phyloP scores from a whole-genome alignment of 2,888 invertebrate species.

The Melieria crassipennis region DNA sequence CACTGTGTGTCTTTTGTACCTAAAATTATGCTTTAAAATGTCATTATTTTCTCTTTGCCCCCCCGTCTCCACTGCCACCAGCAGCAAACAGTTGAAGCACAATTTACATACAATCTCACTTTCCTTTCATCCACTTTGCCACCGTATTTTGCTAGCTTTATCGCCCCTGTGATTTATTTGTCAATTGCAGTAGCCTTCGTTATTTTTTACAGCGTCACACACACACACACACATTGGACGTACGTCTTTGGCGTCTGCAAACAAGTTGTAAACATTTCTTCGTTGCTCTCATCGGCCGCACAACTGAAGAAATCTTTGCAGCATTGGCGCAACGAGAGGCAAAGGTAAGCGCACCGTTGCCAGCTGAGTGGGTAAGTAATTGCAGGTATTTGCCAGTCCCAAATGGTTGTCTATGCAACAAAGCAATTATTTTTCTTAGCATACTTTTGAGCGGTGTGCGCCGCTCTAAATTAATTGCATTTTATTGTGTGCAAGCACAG shows the following conservation, averaged over 20 bases:
- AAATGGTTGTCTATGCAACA: constrained; percentile 15
- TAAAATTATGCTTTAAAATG: too few species aligned
- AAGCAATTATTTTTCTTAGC: constrained; percentile 26
- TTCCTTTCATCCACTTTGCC: too few species aligned
- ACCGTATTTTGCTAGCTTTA: too few species aligned
- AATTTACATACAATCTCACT: too few species aligned
- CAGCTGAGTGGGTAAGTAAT: constrained; percentile 8
- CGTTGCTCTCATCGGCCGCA: constrained; percentile 17
- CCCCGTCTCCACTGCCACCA: too few species aligned
- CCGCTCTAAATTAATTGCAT: constrained; percentile 25
- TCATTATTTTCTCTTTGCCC: too few species aligned
- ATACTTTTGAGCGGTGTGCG: constrained; percentile 15
- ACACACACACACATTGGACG: too few species aligned
- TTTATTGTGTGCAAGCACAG: background rate
- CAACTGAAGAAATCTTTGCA: background rate
- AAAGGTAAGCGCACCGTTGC: background rate
- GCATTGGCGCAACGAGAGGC: background rate
- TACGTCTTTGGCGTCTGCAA: constrained; percentile 10
- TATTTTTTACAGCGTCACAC: too few species aligned
- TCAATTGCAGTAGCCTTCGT: background rate
- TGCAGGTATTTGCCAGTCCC: constrained; percentile 27
- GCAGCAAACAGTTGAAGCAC: too few species aligned
- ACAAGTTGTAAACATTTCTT: constrained; percentile 29
- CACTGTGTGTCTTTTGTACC: too few species aligned
- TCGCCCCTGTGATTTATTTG: constrained; percentile 18